These are phyloP conservation scores for Sycobia sp. DNA, from an alignment of 1,140 invertebrate genomes.

Conservation along the genomic window DNA sequence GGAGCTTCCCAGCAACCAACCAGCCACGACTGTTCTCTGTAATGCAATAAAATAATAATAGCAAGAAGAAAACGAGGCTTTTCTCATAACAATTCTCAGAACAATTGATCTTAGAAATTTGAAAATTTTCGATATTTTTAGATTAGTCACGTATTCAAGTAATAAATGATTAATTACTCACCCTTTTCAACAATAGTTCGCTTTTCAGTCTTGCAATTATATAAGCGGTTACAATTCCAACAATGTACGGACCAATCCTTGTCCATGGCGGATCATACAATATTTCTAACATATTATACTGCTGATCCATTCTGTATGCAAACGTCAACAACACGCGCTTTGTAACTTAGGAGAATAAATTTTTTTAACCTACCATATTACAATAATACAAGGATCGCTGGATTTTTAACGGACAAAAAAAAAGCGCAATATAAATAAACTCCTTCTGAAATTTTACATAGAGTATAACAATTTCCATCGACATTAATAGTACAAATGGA, in stretches of 20 bases:
- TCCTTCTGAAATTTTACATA: no score
- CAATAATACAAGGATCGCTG: no score
- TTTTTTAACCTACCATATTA: no score
- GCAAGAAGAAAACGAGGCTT: no score
- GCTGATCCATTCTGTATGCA: conserved; percentile 55
- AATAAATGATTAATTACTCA: conserved; percentile 38
- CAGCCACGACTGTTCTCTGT: conserved; percentile 45
- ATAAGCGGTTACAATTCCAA: conserved; percentile 59
- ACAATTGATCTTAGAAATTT: not conserved
- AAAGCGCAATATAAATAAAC: no score
- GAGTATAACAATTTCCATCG: no score
- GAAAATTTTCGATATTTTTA: not conserved
- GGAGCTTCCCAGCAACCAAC: conserved; percentile 53
- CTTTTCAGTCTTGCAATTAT: conserved; percentile 53
- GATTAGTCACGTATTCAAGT: not conserved
- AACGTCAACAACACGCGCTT: no score
- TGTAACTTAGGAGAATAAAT: no score
- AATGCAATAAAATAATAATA: no score
- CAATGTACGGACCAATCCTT: conserved; percentile 61
- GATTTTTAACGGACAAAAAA: no score
- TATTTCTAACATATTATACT: conserved; percentile 49
- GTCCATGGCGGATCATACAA: conserved; percentile 63
- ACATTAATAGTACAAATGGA: no score
- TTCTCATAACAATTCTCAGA: not conserved
- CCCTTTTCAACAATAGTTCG: conserved; percentile 51